Conservation (phyloP, 2,888 invertebrate genomes). For the Branchellion lobata region DNA sequence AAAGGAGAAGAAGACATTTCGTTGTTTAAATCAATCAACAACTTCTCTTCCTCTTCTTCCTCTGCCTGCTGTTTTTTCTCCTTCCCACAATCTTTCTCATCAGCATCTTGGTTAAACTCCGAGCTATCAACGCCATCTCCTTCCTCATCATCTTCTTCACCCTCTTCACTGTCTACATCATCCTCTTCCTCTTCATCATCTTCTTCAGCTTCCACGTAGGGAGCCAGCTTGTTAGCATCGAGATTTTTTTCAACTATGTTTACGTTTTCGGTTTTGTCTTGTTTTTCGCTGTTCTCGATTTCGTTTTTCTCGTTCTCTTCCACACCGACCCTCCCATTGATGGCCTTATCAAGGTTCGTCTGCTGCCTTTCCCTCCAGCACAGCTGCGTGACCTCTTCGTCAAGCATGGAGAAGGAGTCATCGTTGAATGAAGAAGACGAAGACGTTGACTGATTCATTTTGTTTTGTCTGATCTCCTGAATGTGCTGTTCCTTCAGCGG, state of each 20-base stretch:
- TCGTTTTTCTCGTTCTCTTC: slow-evolving; percentile 8
- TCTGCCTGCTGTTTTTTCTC: neutral
- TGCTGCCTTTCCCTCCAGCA: slow-evolving; percentile 13
- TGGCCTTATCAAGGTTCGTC: neutral
- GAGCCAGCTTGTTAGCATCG: neutral
- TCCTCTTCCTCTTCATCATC: neutral
- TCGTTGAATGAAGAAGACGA: neutral
- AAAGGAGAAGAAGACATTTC: slow-evolving; percentile 5
- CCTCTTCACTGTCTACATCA: too few species aligned
- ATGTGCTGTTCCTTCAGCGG: slow-evolving; percentile 44
- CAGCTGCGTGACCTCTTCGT: slow-evolving; percentile 12
- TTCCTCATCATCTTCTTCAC: neutral
- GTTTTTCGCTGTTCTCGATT: neutral
- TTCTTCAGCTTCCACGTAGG: neutral
- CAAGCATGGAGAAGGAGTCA: neutral
- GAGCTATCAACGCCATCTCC: neutral
- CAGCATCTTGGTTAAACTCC: neutral
- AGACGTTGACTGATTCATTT: slow-evolving; percentile 63
- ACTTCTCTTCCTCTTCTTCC: neutral
- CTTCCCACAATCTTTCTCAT: neutral
- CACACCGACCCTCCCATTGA: neutral
- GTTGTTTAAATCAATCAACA: neutral
- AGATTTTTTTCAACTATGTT: neutral
- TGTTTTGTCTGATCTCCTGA: slow-evolving; percentile 82
- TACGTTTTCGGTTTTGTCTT: neutral